Base-by-base conservation (phyloP, 64 coral and sea anemone genomes). In the Astreopora myriophthalma region DNA sequence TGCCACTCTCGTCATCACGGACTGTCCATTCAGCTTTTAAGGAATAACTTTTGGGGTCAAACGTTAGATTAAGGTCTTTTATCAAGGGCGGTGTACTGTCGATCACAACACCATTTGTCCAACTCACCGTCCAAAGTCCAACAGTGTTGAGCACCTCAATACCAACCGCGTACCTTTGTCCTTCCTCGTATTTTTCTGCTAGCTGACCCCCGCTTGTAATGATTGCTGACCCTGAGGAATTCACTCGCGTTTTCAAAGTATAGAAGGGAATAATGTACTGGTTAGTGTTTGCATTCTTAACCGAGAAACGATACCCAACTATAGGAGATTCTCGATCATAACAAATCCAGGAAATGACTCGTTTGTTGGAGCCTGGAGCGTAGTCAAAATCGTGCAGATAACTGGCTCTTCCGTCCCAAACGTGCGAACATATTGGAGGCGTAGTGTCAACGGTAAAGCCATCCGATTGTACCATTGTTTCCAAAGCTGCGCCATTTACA, bases 401-500 rank as follows among this genome's bases (percentile, higher is more conserved):
- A 74, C 52, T 80, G 24, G 46, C 79, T 24, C 72, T 76, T 11
- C 86, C 91, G 79, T 93, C 91, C 74, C 94, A 88, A 22, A 99
- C 94, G 60, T 93, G 26, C 20, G 48, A 48, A 48, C 97, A 99
- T 72, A 79, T n/a, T 48, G 97, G 93, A 33, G 97, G 85, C 0
- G 94, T 96, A 20, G 46, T 90, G 68, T 99, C 97, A 19, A 96
- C 87, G 5, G 34, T 87, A 28, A 99, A 99, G 12, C 97, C 97
- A 88, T 96, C 87, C 3, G 94, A 96, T 27, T 58, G 13, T 66
- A 57, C 42, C 10, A 91, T 83, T 13, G 83, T 31, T 19, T 71
- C 36, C 27, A 91, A 70, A 3, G 83, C 94, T 66, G 89, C 88
- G 52, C 94, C 91, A 65, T 99, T 99, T 3, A 78, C 60, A 11